These are phyloP conservation scores for Rhegmatorhina hoffmannsi DNA, from an alignment of 2,113 vertebrate species.

Conservation along the genomic window DNA sequence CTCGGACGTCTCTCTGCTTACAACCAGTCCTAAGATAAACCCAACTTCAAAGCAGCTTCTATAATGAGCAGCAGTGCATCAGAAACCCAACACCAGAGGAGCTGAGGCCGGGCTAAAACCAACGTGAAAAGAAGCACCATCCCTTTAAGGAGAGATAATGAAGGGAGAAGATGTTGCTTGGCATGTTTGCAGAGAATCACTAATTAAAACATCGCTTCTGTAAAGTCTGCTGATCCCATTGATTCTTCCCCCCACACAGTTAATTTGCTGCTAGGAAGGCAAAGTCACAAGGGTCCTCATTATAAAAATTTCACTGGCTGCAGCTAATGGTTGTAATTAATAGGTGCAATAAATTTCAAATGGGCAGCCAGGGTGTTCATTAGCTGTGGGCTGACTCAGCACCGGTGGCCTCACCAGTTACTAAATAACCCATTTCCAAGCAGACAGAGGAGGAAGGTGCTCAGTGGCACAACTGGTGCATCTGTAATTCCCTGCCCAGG, in stretches of 20 bases:
- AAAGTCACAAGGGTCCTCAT: constrained; percentile 66
- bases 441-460: neutral
- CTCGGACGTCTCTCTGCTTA: neutral
- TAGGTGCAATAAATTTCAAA: constrained; percentile 73
- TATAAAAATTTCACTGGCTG: constrained; percentile 71
- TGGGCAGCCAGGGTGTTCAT: constrained; percentile 75
- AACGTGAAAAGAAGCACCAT: constrained; percentile 24
- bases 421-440: constrained; percentile 75
- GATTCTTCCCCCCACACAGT: constrained; percentile 39
- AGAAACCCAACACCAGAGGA: constrained; percentile 3
- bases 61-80: constrained; percentile 22
- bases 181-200: constrained; percentile 63
- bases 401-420: constrained; percentile 66
- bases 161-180: constrained; percentile 57
- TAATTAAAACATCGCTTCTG: constrained; percentile 73
- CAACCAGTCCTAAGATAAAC: neutral
- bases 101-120: neutral
- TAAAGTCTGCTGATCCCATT: constrained; percentile 62
- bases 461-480: neutral
- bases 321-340: constrained; percentile 75
- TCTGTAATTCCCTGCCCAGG: neutral
- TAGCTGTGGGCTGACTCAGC: constrained; percentile 77
- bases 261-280: constrained; percentile 69
- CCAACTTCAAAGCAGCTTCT: constrained; percentile 24
- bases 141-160: constrained; percentile 70